Evolutionary conservation across 2,888 invertebrate species (phyloP), one percentile per base, ranked within the genome.

Genomic region (Nipponacmea schrenckii): DNA sequence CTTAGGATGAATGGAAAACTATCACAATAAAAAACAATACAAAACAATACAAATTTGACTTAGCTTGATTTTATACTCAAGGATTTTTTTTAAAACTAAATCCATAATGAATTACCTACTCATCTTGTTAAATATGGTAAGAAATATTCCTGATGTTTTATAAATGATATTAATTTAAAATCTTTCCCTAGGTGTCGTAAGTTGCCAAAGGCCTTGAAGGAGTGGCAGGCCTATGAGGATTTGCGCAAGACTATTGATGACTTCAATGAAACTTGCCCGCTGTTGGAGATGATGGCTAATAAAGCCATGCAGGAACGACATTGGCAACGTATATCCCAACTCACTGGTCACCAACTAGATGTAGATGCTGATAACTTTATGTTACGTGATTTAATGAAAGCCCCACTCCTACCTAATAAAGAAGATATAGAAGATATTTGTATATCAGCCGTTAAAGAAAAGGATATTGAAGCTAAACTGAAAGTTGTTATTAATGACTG

Each of bases 401-500:
- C 97, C 0, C 97, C 98, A 0, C 89, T 98, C 50, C 90, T 98
- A 31, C 94, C 93, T 80, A 94, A 95, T 88, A 98, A 98, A 86
- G 98, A 98, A 89, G 97, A 98, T 85, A 98, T 98, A 87, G 98
- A 98, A 91, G 97, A 98, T 86, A 96, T 98, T 81, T 98, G 98
- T 87, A 97, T 98, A 88, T 97, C 97, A 56, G 97, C 97, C 0
- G 96, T 97, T 94, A 98, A 98, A 90, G 98, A 98, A 87, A 96
- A 96, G 87, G 98, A 98, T 85, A 98, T 98, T 74, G 97, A 98
- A 90, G 96, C 96, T 0, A 98, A 98, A 89, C 90, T 98, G 73
- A 92, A 96, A 72, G 95, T 95, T 74, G 97, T 98, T 0, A 95
- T 96, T 1, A 96, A 95, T 87, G 97, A 97, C 89, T 98, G 97